Evolutionary conservation across 1,140 invertebrate species (phyloP), one percentile per base, ranked within the genome.

Genomic region (Solenopsis fugax): DNA sequence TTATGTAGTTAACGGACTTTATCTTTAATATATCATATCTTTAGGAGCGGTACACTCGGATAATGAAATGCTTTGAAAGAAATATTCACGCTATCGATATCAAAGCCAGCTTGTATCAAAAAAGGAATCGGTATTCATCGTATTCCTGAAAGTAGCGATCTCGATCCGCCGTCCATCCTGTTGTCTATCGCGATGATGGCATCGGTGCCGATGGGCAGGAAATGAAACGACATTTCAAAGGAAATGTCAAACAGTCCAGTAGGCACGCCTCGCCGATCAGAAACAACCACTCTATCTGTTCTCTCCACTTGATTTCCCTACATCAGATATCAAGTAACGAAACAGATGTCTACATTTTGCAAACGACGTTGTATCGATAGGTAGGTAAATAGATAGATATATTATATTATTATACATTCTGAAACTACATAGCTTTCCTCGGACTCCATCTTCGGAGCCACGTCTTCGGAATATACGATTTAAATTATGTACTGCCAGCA

Each of bases 181-280:
- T 87, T 64, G 88, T 77, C 85, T 89, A 75, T 87, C 71, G 72
- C 85, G 71, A 77, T 85, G 88, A 90, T 81, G 88, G 67, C 89
- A 58, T 64, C 88, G 89, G 77, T 87, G 86, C 73, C 88, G 88
- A 90, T 90, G 81, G 88, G 88, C 81, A 64, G 89, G 89, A 90
- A 90, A 90, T 90, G 89, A 87, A 87, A 90, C 88, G 89, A 90
- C 89, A 58, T 90, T 84, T 85, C 85, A 88, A 90, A 90, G 89
- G 88, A 90, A 90, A 90, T 86, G 85, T 89, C 88, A 89, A 87
- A 90, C 85, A 65, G 77, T 84, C 71, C 88, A 65, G 85, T 89
- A 89, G 86, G 88, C 88, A 89, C 78, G 82, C 71, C 73, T 67
- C 85, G 16, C 41, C 24, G 88, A 87, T 90, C 88, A 60, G 80